Evolutionary conservation across 2,888 invertebrate species (phyloP).

Genomic region (Abscondita cerata): DNA sequence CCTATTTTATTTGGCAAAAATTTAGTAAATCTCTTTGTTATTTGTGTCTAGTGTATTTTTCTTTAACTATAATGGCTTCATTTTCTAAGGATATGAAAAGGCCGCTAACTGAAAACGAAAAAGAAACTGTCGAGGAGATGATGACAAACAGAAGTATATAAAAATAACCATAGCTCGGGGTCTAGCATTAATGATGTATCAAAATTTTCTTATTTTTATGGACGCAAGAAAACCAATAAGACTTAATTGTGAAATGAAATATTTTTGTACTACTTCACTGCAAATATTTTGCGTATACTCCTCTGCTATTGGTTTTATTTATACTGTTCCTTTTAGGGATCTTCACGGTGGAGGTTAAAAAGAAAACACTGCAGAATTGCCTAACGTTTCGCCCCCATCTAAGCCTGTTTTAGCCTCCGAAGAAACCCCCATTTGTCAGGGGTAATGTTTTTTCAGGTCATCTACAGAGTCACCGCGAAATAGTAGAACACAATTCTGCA

Average conservation of each 20-base stretch:
- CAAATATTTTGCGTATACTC: neutral
- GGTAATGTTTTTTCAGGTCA: neutral
- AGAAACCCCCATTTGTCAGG: no score
- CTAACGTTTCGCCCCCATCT: no score
- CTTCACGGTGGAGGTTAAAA: no score
- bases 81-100: neutral
- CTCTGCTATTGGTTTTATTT: neutral
- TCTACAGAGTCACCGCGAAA: slow-evolving; percentile 4
- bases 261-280: neutral
- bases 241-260: neutral
- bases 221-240: neutral
- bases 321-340: no score
- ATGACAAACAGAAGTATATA: neutral
- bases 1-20: neutral
- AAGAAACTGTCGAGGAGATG: neutral
- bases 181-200: neutral
- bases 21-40: neutral
- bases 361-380: no score
- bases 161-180: neutral
- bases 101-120: neutral
- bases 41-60: neutral
- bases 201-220: neutral
- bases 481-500: slow-evolving; percentile 2
- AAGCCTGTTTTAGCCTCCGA: no score
- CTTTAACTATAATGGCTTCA: neutral